These are phyloP conservation scores for Caradrina kadenii DNA, from an alignment of 2,888 invertebrate species.

Conservation along the genomic window DNA sequence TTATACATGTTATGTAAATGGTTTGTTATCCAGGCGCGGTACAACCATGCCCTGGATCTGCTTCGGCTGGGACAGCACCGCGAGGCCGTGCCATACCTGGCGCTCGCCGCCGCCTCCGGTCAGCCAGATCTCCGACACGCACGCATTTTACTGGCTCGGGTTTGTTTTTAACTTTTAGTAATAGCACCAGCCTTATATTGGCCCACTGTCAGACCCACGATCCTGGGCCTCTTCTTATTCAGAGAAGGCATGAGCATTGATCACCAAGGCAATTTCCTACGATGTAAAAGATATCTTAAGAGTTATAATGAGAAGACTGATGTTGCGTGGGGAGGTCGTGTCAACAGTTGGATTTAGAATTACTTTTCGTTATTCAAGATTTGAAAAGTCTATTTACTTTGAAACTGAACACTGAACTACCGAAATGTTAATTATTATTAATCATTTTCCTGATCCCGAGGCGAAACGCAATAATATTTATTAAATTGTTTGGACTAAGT, in stretches of 20 bases:
- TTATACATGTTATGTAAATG: constrained; percentile 6
- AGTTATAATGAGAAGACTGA: background rate
- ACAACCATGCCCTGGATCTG: constrained; percentile 67
- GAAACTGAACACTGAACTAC: background rate
- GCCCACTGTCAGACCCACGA: background rate
- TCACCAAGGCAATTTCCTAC: background rate
- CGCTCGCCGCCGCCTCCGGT: constrained; percentile 73
- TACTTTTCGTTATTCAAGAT: background rate
- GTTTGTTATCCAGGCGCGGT: constrained; percentile 67
- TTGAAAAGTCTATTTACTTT: background rate
- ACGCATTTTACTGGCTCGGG: constrained; percentile 66
- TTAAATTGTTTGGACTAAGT: background rate
- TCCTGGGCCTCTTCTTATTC: too few species aligned
- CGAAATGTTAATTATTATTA: background rate
- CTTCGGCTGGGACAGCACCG: constrained; percentile 63
- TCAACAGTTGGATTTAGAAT: background rate
- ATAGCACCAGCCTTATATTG: background rate
- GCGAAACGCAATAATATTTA: background rate
- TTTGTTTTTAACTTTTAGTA: constrained; percentile 25
- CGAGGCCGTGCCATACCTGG: constrained; percentile 77
- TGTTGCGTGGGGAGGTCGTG: background rate
- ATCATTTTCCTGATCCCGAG: background rate
- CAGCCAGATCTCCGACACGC: constrained; percentile 61
- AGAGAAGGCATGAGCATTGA: too few species aligned
- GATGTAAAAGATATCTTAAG: background rate